Evolutionary conservation across 1,140 invertebrate species (phyloP), one percentile per base, ranked within the genome.

Genomic region (Stegodyphus mimosarum): DNA sequence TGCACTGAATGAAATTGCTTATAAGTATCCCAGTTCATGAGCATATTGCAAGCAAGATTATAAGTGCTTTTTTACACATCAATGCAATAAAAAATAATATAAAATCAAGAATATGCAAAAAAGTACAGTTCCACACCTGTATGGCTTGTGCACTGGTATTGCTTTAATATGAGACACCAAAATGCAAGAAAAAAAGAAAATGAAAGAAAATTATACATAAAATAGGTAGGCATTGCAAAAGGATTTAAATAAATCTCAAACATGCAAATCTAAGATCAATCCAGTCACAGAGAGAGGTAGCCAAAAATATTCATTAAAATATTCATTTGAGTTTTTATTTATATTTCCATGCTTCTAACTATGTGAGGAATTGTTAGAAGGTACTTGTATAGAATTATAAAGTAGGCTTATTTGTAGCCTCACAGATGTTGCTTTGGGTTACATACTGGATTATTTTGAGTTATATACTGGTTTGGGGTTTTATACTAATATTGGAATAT

Each of bases 101-200:
- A 33, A 33, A 83, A 66, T 55, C 50, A 53, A 72, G 79, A 70
- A 70, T 73, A 83, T 83, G 79, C 79, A 83, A 53, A 83, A 63
- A 50, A 17, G 5, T 15, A 15, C n/a, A 73, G 70, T 73, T 74
- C 79, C 53, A 76, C 73, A 76, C 51, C 18, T 17, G 6, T 75
- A 84, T 17, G 75, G 73, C 81, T 76, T 83, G 79, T 83, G 81
- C 81, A 84, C 60, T 75, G 73, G 81, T 84, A 75, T 84, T 76
- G 72, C 60, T 84, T 53, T 69, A 69, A 71, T n/a, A 70, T 69
- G 55, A 69, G 6, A 7, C 10, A n/a, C 18, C 9, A 71, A 9
- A 66, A 18, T 67, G 18, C 52, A 51, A n/a, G 60, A 63, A 70
- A 77, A 50, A 49, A 49, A 53, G 51, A 50, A 73, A 50, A 51